phyloP scores from a whole-genome alignment of 2,113 vertebrate species.

The Calidris pygmaea region DNA sequence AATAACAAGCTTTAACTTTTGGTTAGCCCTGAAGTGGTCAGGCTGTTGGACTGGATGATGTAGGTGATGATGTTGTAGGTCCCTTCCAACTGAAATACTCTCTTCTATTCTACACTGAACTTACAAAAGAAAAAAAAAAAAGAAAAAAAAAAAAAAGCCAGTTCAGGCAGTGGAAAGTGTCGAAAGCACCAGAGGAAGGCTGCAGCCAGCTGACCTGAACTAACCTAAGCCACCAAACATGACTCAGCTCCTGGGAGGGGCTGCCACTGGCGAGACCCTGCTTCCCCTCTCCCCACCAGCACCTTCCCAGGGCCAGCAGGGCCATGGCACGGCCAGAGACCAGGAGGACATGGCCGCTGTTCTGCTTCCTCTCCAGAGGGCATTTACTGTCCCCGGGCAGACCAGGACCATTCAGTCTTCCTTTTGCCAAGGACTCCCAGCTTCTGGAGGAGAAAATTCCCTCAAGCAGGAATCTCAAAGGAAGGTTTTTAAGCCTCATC shows the following conservation, averaged over 20 bases:
- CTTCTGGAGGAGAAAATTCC: neutral
- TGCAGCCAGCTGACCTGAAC: neutral
- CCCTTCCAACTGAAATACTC: neutral
- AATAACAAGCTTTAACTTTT: neutral
- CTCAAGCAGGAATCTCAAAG: neutral
- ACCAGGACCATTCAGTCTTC: rapidly evolving
- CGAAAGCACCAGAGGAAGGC: neutral
- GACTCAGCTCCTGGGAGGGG: neutral
- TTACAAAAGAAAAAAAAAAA: no score
- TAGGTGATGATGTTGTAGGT: rapidly evolving
- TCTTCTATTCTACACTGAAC: neutral
- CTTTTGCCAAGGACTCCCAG: neutral
- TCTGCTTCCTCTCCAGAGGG: neutral
- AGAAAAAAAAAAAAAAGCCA: neutral
- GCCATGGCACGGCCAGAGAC: neutral
- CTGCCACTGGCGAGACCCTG: neutral
- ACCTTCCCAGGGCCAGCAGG: neutral
- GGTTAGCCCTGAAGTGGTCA: neutral
- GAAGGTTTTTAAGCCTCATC: neutral
- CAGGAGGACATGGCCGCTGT: neutral
- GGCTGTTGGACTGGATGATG: neutral
- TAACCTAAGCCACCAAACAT: neutral
- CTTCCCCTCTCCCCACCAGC: neutral
- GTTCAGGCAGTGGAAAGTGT: neutral
- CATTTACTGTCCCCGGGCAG: rapidly evolving